Evolutionary conservation across 2,113 vertebrate genomes (phyloP), one percentile per base, ranked within the genome.

Genomic region (Melanotaenia duboulayi): DNA sequence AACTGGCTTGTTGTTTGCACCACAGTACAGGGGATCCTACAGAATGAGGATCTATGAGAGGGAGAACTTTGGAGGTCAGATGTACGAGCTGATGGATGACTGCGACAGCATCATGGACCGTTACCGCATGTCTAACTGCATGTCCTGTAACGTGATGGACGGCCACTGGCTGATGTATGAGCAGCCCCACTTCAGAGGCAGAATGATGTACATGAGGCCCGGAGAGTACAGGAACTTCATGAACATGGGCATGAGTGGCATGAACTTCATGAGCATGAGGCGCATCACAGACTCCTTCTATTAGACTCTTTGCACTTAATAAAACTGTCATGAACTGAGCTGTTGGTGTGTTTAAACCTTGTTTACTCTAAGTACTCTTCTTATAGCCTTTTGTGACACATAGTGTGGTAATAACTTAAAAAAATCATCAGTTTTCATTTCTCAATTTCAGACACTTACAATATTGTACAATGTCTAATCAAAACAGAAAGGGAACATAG

Each of bases 101-200:
- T 94, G 93, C 7, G 90, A 93, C 39, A 88, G 76, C 77, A 68
- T 92, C 72, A 87, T 81, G 90, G 92, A 92, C 16, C 89, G 90
- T 22, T 93, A 79, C 88, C 86, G 79, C 70, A 87, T 94, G 91
- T 81, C 80, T 70, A 92, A 94, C 81, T 93, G 91, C 79, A 87
- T 91, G 88, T 94, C 94, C 85, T 93, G 92, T 87, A 88, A 93
- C 58, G 93, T 94, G 81, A 93, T 93, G 90, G 92, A 94, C 0
- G 93, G 93, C 52, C 91, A 94, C 85, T 94, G 94, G 94, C 87
- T 92, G 71, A 87, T 94, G 84, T 94, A 92, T 58, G 93, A 94
- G 75, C 91, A 92, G 82, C 70, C 91, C 71, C 67, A 90, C 51
- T 94, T 76, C 87, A 90, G 88, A 67, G 90, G 90, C 87, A 86